These are phyloP conservation scores for Akabosia matsudoensis DNA, from an alignment of 1,140 invertebrate species.

Conservation along the genomic window DNA sequence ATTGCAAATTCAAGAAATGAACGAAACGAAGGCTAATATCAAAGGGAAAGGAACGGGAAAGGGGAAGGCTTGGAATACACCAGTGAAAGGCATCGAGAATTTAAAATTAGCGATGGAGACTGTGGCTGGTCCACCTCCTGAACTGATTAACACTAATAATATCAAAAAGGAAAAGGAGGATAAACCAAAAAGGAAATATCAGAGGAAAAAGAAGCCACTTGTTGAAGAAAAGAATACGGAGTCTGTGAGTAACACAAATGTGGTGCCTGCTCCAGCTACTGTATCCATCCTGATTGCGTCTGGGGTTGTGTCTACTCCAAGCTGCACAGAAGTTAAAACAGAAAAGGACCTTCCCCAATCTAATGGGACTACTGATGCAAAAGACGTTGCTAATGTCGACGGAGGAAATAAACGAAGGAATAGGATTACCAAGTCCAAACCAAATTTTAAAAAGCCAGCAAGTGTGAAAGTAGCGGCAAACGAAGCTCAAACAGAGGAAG, in stretches of 20 bases:
- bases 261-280: background rate
- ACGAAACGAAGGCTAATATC: background rate
- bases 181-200: background rate
- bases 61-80: background rate
- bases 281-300: background rate
- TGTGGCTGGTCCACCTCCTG: too few relatives aligned
- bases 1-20: background rate
- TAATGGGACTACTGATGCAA: background rate
- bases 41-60: background rate
- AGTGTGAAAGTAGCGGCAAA: too few relatives aligned
- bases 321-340: background rate
- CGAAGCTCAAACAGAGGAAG: background rate
- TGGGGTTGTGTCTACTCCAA: background rate
- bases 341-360: background rate
- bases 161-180: too few relatives aligned
- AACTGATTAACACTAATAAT: too few relatives aligned
- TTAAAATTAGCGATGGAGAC: too few relatives aligned
- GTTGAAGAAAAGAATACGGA: too few relatives aligned
- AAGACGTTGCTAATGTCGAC: too few relatives aligned
- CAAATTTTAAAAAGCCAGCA: background rate
- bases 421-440: background rate
- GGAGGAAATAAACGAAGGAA: background rate
- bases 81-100: background rate
- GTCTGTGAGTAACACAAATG: background rate
- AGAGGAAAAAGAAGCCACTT: background rate